These are phyloP conservation scores for Drosophila navojoa DNA, from an alignment of 1,140 invertebrate genomes.

Conservation along the genomic window DNA sequence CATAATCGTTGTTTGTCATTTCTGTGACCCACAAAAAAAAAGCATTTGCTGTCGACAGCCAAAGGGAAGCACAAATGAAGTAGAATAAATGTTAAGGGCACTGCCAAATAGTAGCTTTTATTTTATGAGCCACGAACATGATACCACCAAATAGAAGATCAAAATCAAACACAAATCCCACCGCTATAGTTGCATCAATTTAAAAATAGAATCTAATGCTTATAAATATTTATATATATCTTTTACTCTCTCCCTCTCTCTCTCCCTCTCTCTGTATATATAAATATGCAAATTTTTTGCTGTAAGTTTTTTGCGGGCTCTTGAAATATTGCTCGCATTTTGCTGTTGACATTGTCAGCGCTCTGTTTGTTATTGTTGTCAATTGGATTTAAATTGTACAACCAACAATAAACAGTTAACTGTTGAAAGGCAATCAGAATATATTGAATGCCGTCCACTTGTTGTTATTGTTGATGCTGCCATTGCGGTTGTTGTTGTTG, in stretches of 20 bases:
- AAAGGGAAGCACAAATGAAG: neutral
- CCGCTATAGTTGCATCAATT: no score
- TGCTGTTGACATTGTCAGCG: conserved; percentile 32
- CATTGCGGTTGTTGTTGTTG: conserved; percentile 1
- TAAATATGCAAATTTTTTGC: conserved; percentile 29
- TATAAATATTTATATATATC: conserved; percentile 2
- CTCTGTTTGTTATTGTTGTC: conserved; percentile 19
- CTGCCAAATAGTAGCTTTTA: conserved; percentile 21
- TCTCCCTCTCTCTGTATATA: no score
- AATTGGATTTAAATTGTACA: conserved; percentile 39
- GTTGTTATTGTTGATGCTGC: neutral
- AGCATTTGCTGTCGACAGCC: neutral
- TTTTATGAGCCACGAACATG: conserved; percentile 62
- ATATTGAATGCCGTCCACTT: neutral
- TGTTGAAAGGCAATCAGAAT: conserved; percentile 36
- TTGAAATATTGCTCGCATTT: conserved; percentile 17
- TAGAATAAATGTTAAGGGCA: neutral
- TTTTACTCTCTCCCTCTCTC: no score
- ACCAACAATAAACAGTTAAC: conserved; percentile 17
- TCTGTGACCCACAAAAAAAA: conserved; percentile 17
- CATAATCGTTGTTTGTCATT: conserved; percentile 29
- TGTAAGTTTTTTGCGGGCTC: conserved; percentile 1
- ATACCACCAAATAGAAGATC: conserved; percentile 34
- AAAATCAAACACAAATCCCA: no score
- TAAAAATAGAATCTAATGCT: no score